Conservation (phyloP, 2,113 vertebrate genomes). For the Pseudopodoces humilis region DNA sequence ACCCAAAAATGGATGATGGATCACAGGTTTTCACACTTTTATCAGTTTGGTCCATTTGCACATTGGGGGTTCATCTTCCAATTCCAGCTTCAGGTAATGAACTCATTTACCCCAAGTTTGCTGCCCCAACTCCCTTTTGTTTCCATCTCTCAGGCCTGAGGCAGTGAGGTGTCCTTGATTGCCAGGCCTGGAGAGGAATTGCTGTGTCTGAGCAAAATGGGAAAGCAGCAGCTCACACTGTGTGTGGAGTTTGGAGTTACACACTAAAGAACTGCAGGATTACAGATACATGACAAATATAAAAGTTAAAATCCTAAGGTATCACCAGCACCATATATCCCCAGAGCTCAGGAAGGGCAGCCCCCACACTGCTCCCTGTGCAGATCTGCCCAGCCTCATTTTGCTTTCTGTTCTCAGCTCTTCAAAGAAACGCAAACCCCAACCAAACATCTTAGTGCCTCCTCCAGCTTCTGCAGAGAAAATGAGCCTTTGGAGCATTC, state of each 20-base stretch:
- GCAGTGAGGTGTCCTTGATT: neutral
- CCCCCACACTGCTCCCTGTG: accelerated
- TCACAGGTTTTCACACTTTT: neutral
- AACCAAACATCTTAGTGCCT: neutral
- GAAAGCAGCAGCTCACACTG: neutral
- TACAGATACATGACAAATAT: neutral
- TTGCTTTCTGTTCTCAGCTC: neutral
- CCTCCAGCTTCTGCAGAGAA: neutral
- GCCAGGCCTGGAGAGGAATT: neutral
- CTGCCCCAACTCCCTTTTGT: neutral
- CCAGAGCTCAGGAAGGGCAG: neutral
- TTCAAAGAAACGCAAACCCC: neutral
- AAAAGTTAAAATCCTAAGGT: neutral
- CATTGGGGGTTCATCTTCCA: neutral
- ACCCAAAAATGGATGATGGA: neutral
- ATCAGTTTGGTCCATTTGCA: neutral
- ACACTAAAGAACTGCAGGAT: neutral
- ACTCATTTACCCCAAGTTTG: neutral
- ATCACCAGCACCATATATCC: accelerated
- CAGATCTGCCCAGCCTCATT: neutral
- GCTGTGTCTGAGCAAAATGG: neutral
- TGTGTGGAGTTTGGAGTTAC: accelerated
- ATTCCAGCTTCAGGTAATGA: neutral
- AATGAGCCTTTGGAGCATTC: neutral
- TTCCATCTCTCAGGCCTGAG: neutral